Base-by-base conservation (phyloP, 2,113 vertebrate genomes). In the Entosphenus tridentatus region DNA sequence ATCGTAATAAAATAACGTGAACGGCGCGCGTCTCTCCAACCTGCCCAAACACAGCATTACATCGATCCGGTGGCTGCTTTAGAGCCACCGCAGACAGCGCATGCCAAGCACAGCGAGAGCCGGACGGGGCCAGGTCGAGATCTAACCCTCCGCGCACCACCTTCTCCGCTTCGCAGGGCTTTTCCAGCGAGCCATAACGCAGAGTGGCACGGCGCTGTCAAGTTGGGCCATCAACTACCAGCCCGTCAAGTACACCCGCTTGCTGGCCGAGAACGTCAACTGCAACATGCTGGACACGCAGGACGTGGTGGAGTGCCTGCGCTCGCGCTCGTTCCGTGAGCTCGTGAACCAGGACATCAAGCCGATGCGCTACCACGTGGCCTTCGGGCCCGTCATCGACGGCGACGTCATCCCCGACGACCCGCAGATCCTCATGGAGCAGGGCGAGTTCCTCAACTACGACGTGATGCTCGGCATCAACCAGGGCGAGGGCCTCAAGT, bases 171-270 rank as follows among this genome's bases (percentile, higher is more conserved):
- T 76, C 78, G 71, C 83, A 96, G 91, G 92, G 77, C 81, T 97
- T 59, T 96, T 96, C 78, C 89, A 96, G 82, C 95, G 95, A 75
- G 91, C 91, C 67, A 92, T 97, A 79, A 97, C 96, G 79, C 91
- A 97, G 81, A 95, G 90, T 39, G 92, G 92, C 70, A 92, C 92
- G 1, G 91, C 92, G 1, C 76, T 97, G 72, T 96, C 91, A 78
- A 97, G 92, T 84, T 97, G 93, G 93, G 93, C 93, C 1, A 91
- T 96, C 68, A 97, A 97, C 81, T 97, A 97, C 77, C 89, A 95
- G 77, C 92, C 92, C 14, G 89, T 89, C 80, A 91, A 91, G 78
- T 95, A 93, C 76, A 89, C 92, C 1, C 83, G 89, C 2, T 80
- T 95, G 72, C 80, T 98, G 77, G 85, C 93, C 0, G 93, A 98